A percentile compares a stretch with the other conserved stretches of the same genome.
phyloP scores from a whole-genome alignment of 2,797 vertebrate genomes.

The Rachycentron canadum region DNA sequence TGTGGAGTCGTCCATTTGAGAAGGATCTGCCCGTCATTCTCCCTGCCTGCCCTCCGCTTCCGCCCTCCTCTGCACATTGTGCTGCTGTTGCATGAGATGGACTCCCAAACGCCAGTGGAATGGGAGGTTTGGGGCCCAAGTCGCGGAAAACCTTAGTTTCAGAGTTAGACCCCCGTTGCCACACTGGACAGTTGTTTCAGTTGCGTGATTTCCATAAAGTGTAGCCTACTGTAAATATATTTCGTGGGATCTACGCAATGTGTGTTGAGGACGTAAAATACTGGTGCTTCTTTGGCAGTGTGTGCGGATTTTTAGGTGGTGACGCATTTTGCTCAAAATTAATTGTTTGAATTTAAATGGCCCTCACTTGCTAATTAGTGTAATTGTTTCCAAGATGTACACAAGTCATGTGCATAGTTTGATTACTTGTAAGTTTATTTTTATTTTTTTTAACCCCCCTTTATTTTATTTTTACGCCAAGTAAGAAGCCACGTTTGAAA shows the following conservation, averaged over 20 bases:
- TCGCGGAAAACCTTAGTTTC: slow-evolving; percentile 52
- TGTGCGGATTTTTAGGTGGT: slow-evolving; percentile 24
- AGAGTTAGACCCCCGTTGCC: slow-evolving; percentile 30
- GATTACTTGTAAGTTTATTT: neutral
- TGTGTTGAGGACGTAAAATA: slow-evolving; percentile 18
- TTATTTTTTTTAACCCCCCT: too few species aligned
- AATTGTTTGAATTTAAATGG: slow-evolving; percentile 25
- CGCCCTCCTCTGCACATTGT: slow-evolving; percentile 77
- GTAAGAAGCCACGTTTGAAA: slow-evolving; percentile 9
- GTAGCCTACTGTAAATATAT: slow-evolving; percentile 1
- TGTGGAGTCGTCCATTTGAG: slow-evolving; percentile 85
- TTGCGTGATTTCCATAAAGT: neutral
- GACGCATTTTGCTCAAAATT: slow-evolving; percentile 30
- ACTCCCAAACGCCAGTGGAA: slow-evolving; percentile 75
- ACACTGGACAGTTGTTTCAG: slow-evolving; percentile 12
- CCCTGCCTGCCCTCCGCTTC: slow-evolving; percentile 77
- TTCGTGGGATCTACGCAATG: neutral
- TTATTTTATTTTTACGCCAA: slow-evolving; percentile 7
- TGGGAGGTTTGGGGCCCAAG: slow-evolving; percentile 71
- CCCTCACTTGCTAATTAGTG: slow-evolving; percentile 22
- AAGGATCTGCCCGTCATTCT: slow-evolving; percentile 82
- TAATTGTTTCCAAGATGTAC: neutral
- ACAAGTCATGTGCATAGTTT: slow-evolving; percentile 2
- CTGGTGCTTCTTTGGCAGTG: slow-evolving; percentile 13
- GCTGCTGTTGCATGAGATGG: slow-evolving; percentile 80